Evolutionary conservation across 2,888 invertebrate genomes (phyloP).

Genomic region (Cryptocheilus praepositus): DNA sequence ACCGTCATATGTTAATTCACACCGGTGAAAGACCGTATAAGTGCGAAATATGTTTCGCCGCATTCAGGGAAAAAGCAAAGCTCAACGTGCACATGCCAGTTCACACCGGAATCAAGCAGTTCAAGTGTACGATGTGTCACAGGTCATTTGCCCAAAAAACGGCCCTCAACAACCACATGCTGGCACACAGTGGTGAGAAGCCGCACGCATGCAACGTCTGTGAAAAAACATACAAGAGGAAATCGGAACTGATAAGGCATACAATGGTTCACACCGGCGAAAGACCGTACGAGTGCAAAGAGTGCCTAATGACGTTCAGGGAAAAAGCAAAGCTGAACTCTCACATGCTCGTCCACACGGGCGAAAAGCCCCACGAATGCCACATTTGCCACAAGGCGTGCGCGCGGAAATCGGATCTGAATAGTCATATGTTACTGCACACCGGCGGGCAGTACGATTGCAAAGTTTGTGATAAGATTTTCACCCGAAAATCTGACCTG

Average conservation of each 20-base stretch:
- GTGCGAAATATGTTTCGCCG: constrained; percentile 64
- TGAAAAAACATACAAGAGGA: constrained; percentile 70
- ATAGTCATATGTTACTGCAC: constrained; percentile 71
- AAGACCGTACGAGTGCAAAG: constrained; percentile 70
- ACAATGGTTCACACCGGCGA: constrained; percentile 72
- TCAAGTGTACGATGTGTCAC: constrained; percentile 67
- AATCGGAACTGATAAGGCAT: constrained; percentile 69
- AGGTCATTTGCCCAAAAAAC: constrained; percentile 67
- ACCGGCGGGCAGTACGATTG: constrained; percentile 72
- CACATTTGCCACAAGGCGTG: constrained; percentile 71
- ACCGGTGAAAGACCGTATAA: constrained; percentile 61
- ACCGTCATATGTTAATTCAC: constrained; percentile 63
- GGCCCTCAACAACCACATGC: constrained; percentile 69
- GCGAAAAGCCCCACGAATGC: constrained; percentile 71
- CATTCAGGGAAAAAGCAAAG: constrained; percentile 63
- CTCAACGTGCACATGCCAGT: constrained; percentile 58
- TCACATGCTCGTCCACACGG: constrained; percentile 71
- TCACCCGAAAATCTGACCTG: constrained; percentile 70
- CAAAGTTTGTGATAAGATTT: constrained; percentile 71
- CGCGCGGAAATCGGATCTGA: constrained; percentile 70
- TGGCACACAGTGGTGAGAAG: constrained; percentile 69
- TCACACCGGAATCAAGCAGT: constrained; percentile 63
- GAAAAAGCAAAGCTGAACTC: constrained; percentile 71
- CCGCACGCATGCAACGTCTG: constrained; percentile 70
- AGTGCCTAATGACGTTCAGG: constrained; percentile 71